phyloP scores from a whole-genome alignment of 2,888 invertebrate genomes.

The Zeuzera pyrina region DNA sequence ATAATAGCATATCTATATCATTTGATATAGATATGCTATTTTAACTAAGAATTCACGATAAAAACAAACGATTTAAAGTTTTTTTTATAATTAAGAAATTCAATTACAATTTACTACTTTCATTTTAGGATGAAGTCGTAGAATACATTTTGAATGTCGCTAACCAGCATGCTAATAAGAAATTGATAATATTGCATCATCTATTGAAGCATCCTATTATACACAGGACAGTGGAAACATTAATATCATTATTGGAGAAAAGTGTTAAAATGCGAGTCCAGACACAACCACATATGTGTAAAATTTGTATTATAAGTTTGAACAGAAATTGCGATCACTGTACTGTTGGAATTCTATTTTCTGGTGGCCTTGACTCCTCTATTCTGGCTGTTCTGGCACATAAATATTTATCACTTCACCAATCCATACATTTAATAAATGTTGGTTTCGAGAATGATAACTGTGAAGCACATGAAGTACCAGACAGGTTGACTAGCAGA shows the following conservation, averaged over 20 bases:
- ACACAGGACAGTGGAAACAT: conserved; percentile 44
- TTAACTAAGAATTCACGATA: no score
- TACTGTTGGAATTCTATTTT: conserved; percentile 89
- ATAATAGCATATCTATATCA: no score
- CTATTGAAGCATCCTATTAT: conserved; percentile 48
- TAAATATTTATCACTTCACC: conserved; percentile 74
- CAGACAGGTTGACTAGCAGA: conserved; percentile 87
- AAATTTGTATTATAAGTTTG: conserved; percentile 59
- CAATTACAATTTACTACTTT: no score
- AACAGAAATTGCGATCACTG: conserved; percentile 67
- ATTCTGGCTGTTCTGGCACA: conserved; percentile 87
- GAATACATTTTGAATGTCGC: conserved; percentile 32
- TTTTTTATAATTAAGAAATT: no score
- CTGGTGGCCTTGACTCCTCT: conserved; percentile 97
- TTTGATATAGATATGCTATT: no score
- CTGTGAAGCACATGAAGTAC: conserved; percentile 76
- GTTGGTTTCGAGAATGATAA: conserved; percentile 86
- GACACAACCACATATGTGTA: conserved; percentile 76
- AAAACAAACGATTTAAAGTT: no score
- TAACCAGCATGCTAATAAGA: conserved; percentile 25
- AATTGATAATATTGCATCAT: conserved; percentile 40
- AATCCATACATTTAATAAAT: conserved; percentile 92
- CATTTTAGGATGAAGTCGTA: conserved; percentile 38
- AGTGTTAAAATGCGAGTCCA: conserved; percentile 75
- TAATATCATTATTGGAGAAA: conserved; percentile 67